A percentile compares a stretch with the other conserved stretches of the same genome.
These are phyloP conservation scores for Hydrochoerus hydrochaeris DNA, from an alignment of 2,113 vertebrate genomes.

Conservation along the genomic window DNA sequence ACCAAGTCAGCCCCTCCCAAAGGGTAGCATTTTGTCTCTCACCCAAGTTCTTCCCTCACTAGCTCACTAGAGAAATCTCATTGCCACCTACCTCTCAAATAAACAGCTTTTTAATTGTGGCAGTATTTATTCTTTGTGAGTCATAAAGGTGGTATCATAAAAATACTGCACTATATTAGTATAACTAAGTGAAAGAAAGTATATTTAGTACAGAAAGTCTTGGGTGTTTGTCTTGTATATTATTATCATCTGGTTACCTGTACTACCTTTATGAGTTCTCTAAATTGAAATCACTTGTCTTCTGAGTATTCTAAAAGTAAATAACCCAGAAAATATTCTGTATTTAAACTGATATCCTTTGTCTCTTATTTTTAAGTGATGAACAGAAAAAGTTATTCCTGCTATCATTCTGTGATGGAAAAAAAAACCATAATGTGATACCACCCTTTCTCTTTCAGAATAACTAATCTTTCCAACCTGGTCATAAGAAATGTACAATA, in stretches of 20 bases:
- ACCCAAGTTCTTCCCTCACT: not conserved
- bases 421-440: not conserved
- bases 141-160: not conserved
- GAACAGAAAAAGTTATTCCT: not conserved
- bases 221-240: fast-evolving
- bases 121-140: conserved; percentile 1
- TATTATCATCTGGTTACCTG: not conserved
- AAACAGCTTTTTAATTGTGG: not conserved
- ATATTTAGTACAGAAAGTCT: not conserved
- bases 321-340: not conserved
- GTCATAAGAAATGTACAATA: not conserved
- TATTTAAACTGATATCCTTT: not conserved
- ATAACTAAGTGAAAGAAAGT: not conserved
- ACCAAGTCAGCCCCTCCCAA: not conserved
- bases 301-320: not conserved
- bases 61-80: not conserved
- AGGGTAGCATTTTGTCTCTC: not conserved
- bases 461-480: not conserved
- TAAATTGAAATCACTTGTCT: not conserved
- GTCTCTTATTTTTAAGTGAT: not conserved
- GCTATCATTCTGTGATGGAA: not conserved
- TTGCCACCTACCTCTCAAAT: not conserved
- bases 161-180: not conserved
- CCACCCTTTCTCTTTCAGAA: not conserved
- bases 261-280: not conserved